A percentile compares a stretch with the other conserved stretches of the same genome.
phyloP scores from a whole-genome alignment of 2,888 invertebrate genomes.

The Machimus rusticus region DNA sequence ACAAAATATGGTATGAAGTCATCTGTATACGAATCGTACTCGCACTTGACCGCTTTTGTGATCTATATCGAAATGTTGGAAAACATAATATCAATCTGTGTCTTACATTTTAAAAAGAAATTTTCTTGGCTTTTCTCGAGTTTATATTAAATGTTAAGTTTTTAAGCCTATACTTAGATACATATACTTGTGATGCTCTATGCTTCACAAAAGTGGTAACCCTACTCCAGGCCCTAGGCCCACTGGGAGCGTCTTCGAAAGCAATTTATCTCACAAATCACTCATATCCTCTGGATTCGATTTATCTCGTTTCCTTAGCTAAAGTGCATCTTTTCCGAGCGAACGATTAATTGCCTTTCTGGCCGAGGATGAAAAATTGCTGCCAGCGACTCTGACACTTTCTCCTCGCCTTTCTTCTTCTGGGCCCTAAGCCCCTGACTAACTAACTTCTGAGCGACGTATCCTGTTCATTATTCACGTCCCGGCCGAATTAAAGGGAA shows the following conservation, averaged over 20 bases:
- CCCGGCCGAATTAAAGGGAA: conserved; percentile 17
- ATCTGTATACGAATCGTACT: too few relatives aligned
- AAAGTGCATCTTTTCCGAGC: not conserved
- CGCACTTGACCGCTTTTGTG: too few relatives aligned
- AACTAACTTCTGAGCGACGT: conserved; percentile 8
- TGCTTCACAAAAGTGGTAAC: not conserved
- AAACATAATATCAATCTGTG: too few relatives aligned
- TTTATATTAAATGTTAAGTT: too few relatives aligned
- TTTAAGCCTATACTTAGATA: too few relatives aligned
- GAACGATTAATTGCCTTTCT: conserved; percentile 17
- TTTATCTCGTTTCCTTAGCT: not conserved
- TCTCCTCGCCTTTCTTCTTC: conserved; percentile 18
- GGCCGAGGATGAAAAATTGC: conserved; percentile 18
- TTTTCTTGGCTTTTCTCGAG: too few relatives aligned
- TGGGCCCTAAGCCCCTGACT: not conserved
- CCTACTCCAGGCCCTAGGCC: not conserved
- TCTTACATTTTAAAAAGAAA: too few relatives aligned
- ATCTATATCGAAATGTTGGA: too few relatives aligned
- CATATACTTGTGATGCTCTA: too few relatives aligned
- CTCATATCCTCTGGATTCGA: not conserved
- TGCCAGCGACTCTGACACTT: conserved; percentile 3
- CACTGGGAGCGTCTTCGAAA: not conserved
- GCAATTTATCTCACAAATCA: conserved; percentile 19
- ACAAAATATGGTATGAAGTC: too few relatives aligned
- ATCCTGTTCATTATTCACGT: conserved; percentile 36